A percentile compares a stretch with the other conserved stretches of the same genome.
phyloP scores from a whole-genome alignment of 2,113 vertebrate genomes.

The Myrmecobius fasciatus region DNA sequence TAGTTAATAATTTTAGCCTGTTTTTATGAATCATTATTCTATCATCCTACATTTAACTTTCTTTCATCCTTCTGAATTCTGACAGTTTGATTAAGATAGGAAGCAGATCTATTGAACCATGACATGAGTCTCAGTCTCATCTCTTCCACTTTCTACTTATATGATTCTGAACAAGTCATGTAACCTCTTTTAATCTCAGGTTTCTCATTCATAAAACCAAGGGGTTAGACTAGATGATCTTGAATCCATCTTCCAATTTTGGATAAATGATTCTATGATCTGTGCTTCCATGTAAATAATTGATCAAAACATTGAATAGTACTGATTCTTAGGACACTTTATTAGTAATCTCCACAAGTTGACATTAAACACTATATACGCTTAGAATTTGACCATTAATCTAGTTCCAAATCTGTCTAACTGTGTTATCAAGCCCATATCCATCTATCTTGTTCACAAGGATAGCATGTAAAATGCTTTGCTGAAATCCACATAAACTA shows the following conservation, averaged over 20 bases:
- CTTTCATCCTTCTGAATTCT: neutral
- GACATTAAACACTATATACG: neutral
- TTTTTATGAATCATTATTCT: neutral
- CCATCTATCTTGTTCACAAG: neutral
- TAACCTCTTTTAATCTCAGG: neutral
- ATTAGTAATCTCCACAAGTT: neutral
- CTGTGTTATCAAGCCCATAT: neutral
- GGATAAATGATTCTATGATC: neutral
- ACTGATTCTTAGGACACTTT: neutral
- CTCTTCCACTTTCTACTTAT: neutral
- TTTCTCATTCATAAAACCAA: neutral
- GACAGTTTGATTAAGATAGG: neutral
- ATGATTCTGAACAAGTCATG: neutral
- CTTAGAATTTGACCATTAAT: neutral
- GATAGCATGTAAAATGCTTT: neutral
- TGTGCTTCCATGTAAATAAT: neutral
- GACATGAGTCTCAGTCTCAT: neutral
- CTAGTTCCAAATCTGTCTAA: neutral
- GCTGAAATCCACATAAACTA: neutral
- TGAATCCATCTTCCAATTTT: neutral
- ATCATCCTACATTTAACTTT: neutral
- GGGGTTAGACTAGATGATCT: neutral
- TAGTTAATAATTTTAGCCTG: neutral
- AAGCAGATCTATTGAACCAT: neutral
- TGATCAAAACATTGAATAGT: neutral